Conservation (phyloP, 2,797 vertebrate genomes). For the Myotis daubentonii region DNA sequence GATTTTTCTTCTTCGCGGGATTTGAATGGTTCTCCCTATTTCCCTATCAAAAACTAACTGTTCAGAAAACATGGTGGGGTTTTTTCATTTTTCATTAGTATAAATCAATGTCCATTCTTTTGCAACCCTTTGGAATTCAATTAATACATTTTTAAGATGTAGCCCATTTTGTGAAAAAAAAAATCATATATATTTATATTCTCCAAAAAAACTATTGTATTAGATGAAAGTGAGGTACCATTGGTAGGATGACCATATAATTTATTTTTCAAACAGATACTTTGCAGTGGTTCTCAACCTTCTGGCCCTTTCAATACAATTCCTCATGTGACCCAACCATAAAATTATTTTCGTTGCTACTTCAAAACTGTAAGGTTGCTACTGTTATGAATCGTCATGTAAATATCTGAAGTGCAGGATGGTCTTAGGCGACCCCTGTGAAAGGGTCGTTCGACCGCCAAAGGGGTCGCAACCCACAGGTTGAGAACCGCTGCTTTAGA, state of each 20-base stretch:
- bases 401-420: too few species aligned
- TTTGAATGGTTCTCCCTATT: conserved; percentile 8
- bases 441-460: too few species aligned
- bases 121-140: not conserved
- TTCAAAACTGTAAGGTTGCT: too few species aligned
- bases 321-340: too few species aligned
- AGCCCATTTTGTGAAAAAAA: not conserved
- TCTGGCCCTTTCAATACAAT: too few species aligned
- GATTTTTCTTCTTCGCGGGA: conserved; percentile 45
- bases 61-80: not conserved
- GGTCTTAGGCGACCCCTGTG: too few species aligned
- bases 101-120: not conserved
- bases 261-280: not conserved
- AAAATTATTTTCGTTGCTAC: too few species aligned
- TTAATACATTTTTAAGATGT: conserved; percentile 28
- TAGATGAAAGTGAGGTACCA: conserved; percentile 1
- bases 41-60: conserved; percentile 31
- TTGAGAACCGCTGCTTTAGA: not conserved
- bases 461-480: too few species aligned
- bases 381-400: too few species aligned
- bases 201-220: not conserved
- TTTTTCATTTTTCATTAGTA: not conserved
- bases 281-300: not conserved
- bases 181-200: not conserved
- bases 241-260: not conserved